These are phyloP conservation scores for Leptodactylus fallax DNA, from an alignment of 2,797 vertebrate genomes.

Conservation along the genomic window DNA sequence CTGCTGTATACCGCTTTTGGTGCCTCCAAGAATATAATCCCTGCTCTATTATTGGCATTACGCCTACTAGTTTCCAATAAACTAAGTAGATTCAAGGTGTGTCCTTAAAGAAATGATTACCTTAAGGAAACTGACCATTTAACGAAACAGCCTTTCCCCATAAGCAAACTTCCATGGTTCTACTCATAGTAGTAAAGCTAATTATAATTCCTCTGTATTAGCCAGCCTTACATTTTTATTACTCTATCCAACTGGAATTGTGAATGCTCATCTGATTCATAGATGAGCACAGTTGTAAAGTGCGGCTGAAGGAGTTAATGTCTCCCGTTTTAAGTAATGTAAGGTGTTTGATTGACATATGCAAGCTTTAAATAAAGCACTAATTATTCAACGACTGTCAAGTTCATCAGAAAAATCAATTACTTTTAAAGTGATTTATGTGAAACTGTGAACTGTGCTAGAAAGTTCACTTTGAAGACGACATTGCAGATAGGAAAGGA, in stretches of 20 bases:
- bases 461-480: slow-evolving; percentile 67
- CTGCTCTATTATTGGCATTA: neutral
- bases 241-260: neutral
- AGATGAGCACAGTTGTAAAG: slow-evolving; percentile 30
- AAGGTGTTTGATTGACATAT: slow-evolving; percentile 65
- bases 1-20: neutral
- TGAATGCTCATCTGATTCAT: slow-evolving; percentile 19
- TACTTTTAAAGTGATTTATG: slow-evolving; percentile 68
- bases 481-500: slow-evolving; percentile 63
- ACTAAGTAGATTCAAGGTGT: neutral
- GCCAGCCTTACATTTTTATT: neutral
- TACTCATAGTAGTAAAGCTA: neutral
- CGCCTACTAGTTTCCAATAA: neutral
- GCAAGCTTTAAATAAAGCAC: slow-evolving; percentile 66
- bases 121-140: neutral
- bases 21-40: too few relatives aligned
- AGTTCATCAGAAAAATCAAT: slow-evolving; percentile 69
- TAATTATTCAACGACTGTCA: slow-evolving; percentile 65
- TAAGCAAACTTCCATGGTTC: too few relatives aligned
- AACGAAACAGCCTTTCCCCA: neutral
- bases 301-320: slow-evolving; percentile 53
- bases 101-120: too few relatives aligned
- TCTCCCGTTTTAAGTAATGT: slow-evolving; percentile 43
- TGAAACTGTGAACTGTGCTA: slow-evolving; percentile 62
- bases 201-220: neutral